Evolutionary conservation across 1,140 invertebrate species (phyloP).

Genomic region (fruit fly (Drosophila melanogaster)): Release_6_plus_ISO1_MT NT_033779.5:3451501-3452000

Average conservation of each 20-base stretch:
- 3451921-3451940: constrained; percentile 27
- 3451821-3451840: constrained; percentile 33
- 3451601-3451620: constrained; percentile 30
- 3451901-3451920: constrained; percentile 43
- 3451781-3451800: constrained; percentile 46
- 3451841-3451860: constrained; percentile 19
- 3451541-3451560: constrained; percentile 96
- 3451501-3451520: constrained; percentile 87
- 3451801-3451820: constrained; percentile 63
- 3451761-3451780: constrained; percentile 65
- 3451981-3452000: constrained; percentile 52
- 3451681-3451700: constrained; percentile 50
- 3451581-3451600: constrained; percentile 49
- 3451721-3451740: constrained; percentile 37
- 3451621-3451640: constrained; percentile 46
- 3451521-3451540: constrained; percentile 97
- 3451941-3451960: constrained; percentile 49
- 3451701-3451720: constrained; percentile 41
- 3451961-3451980: constrained; percentile 59
- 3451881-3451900: constrained; percentile 71
- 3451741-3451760: constrained; percentile 62
- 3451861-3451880: constrained; percentile 60
- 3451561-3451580: constrained; percentile 80
- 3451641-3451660: constrained; percentile 71
- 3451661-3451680: constrained; percentile 44